Evolutionary conservation across 2,797 vertebrate genomes (phyloP).

Genomic region (Leucoraja ocellata): DNA sequence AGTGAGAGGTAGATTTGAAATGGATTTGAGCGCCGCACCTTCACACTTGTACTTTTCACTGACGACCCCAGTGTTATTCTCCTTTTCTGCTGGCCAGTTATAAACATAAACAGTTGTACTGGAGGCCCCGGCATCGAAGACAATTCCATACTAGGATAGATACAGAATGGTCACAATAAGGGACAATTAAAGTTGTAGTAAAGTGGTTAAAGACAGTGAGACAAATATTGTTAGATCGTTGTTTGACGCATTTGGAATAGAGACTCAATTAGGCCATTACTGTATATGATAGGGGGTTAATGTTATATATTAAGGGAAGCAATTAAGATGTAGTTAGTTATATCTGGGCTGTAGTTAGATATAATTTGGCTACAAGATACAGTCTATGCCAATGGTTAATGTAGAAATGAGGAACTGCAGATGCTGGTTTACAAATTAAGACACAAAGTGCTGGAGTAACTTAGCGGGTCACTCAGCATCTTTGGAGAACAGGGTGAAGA

Average conservation of each 20-base stretch:
- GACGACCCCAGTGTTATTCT: slow-evolving; percentile 86
- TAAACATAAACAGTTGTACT: slow-evolving; percentile 82
- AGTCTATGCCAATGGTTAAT: too few species aligned
- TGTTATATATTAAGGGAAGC: too few species aligned
- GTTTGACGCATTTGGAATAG: neutral
- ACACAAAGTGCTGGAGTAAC: too few species aligned
- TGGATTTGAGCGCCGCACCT: slow-evolving; percentile 57
- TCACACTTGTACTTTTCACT: slow-evolving; percentile 66
- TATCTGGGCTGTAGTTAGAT: too few species aligned
- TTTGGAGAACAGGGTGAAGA: too few species aligned
- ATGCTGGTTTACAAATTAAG: too few species aligned
- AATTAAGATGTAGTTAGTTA: neutral
- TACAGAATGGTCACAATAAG: neutral
- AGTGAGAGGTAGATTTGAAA: neutral
- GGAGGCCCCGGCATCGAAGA: slow-evolving; percentile 87
- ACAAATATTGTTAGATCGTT: neutral
- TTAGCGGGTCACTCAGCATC: too few species aligned
- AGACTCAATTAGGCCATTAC: neutral
- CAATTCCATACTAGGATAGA: slow-evolving; percentile 78
- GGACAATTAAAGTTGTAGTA: neutral
- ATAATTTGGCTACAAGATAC: neutral
- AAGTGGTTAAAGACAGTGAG: neutral
- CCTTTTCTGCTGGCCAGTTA: slow-evolving; percentile 85
- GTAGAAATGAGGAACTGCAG: too few species aligned
- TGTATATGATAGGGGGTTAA: too few species aligned